Percentiles rank a stretch among this genome's conserved stretches.
Conservation (phyloP, 2,113 vertebrate genomes). For the Muntiacus reevesi region DNA sequence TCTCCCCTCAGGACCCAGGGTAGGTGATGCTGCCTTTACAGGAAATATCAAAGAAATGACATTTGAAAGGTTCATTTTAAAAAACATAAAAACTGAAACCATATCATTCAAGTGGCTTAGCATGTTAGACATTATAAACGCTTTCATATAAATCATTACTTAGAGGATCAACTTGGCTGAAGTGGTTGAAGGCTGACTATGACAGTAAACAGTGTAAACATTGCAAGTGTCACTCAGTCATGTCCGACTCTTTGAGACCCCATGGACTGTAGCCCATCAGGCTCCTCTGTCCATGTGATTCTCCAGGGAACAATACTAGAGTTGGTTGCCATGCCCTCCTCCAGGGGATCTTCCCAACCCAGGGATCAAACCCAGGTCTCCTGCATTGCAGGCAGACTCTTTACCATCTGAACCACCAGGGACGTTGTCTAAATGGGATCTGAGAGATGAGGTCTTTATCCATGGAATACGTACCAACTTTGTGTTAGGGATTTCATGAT, state of each 20-base stretch:
- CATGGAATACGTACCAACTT: not conserved
- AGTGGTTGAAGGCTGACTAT: not conserved
- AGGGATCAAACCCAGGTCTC: not conserved
- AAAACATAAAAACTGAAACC: conserved; percentile 17
- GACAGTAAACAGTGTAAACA: not conserved
- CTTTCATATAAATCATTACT: not conserved
- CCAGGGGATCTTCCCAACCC: not conserved
- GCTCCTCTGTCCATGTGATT: not conserved
- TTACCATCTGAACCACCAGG: not conserved
- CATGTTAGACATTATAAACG: conserved; percentile 6
- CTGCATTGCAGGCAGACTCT: not conserved
- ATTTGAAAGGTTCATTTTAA: conserved; percentile 32
- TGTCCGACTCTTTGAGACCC: not conserved
- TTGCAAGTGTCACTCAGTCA: not conserved
- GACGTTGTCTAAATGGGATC: not conserved
- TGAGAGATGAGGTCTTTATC: not conserved
- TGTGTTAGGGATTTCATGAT: not conserved
- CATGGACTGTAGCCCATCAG: not conserved
- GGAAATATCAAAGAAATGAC: not conserved
- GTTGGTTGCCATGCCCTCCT: not conserved
- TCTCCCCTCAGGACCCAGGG: not conserved
- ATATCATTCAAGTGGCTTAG: conserved; percentile 1
- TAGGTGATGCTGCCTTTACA: not conserved
- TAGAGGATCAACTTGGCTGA: not conserved
- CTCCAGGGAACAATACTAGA: not conserved